Conservation (phyloP, 2,797 vertebrate genomes). For the Ficedula albicollis region DNA sequence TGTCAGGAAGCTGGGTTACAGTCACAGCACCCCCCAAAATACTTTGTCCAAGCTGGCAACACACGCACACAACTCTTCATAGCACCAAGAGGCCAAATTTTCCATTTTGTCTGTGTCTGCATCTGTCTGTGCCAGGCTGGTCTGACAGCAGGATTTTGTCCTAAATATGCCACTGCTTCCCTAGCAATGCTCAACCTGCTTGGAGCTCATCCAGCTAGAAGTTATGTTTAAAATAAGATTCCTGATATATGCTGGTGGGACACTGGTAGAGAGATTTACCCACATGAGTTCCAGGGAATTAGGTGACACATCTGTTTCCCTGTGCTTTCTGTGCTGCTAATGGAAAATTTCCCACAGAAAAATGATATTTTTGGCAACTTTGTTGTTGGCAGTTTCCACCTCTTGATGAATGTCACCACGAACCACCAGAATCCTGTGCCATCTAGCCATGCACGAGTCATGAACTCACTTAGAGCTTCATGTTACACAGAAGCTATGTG, state of each 20-base stretch:
- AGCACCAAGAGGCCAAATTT: neutral
- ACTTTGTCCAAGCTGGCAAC: neutral
- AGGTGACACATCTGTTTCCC: neutral
- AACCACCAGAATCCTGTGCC: neutral
- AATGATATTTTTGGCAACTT: neutral
- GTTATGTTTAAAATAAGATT: neutral
- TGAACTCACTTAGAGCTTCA: neutral
- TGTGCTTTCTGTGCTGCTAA: neutral
- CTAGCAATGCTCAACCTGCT: neutral
- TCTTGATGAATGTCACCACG: neutral
- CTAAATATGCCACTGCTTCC: neutral
- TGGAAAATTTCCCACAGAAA: neutral
- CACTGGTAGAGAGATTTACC: neutral
- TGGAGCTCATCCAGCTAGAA: neutral
- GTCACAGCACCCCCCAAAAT: neutral
- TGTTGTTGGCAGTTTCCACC: neutral
- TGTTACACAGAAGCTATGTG: neutral
- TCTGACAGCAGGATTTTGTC: neutral
- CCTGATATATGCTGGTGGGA: neutral
- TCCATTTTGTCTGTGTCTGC: neutral
- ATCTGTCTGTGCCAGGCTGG: neutral
- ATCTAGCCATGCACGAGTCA: rapidly evolving
- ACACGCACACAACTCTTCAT: neutral
- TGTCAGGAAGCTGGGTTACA: neutral
- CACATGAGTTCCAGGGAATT: neutral